Percentiles rank a stretch among this genome's conserved stretches.
Evolutionary conservation across 2,888 invertebrate genomes (phyloP).

Genomic region (Macaria notata): DNA sequence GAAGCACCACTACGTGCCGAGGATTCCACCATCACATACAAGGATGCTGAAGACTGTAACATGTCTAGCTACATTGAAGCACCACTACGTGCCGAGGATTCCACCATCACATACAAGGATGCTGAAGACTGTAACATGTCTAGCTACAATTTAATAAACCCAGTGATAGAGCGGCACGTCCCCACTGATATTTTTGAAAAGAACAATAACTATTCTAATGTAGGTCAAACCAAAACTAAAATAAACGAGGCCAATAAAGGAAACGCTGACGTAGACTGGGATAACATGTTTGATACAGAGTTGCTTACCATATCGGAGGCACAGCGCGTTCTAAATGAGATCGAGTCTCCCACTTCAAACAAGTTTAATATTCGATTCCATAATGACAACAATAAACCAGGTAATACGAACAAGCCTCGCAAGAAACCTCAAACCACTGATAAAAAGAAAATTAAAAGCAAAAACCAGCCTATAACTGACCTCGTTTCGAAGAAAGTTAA

Average conservation of each 20-base stretch:
- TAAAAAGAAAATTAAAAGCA: slow-evolving; percentile 28
- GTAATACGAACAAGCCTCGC: background rate
- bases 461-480: slow-evolving; percentile 32
- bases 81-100: no score
- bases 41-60: no score
- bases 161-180: slow-evolving; percentile 7
- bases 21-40: no score
- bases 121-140: slow-evolving; percentile 5
- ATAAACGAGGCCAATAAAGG: background rate
- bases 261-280: slow-evolving; percentile 45
- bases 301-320: slow-evolving; percentile 36
- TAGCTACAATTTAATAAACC: slow-evolving; percentile 13
- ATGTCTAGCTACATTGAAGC: no score
- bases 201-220: no score
- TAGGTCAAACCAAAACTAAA: no score
- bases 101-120: background rate
- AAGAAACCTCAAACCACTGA: background rate
- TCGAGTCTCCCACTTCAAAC: slow-evolving; percentile 2
- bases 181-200: background rate
- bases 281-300: slow-evolving; percentile 61
- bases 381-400: background rate
- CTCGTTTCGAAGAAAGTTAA: slow-evolving; percentile 40
- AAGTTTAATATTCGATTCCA: slow-evolving; percentile 3
- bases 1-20: no score
- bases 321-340: slow-evolving; percentile 14